A percentile compares a stretch with the other conserved stretches of the same genome.
These are phyloP conservation scores for Galerucella calmariensis DNA, from an alignment of 2,888 invertebrate species.

Conservation along the genomic window DNA sequence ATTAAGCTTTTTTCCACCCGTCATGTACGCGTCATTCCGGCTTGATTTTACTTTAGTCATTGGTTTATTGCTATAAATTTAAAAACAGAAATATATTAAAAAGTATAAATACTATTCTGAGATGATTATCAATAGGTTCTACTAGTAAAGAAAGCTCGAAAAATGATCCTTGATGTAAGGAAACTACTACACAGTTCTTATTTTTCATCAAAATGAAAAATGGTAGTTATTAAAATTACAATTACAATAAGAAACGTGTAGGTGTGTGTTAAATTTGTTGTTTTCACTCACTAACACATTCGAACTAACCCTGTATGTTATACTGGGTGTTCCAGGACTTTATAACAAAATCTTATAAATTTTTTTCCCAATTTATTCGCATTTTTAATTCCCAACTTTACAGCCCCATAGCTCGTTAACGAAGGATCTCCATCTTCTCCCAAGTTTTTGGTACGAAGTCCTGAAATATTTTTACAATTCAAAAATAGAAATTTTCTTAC, in stretches of 20 bases:
- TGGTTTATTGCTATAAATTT: conserved; percentile 63
- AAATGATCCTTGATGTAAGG: conserved; percentile 33
- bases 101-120: conserved; percentile 42
- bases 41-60: conserved; percentile 44
- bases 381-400: too few species aligned
- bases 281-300: too few species aligned
- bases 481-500: conserved; percentile 16
- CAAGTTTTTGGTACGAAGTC: too few species aligned
- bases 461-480: neutral
- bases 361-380: too few species aligned
- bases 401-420: too few species aligned
- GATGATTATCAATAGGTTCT: conserved; percentile 50
- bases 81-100: conserved; percentile 48
- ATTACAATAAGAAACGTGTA: too few species aligned
- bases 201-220: neutral
- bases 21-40: conserved; percentile 40
- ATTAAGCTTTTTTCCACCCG: conserved; percentile 50
- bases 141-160: conserved; percentile 57
- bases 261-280: too few species aligned
- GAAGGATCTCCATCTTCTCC: too few species aligned
- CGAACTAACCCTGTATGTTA: too few species aligned
- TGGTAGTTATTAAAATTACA: neutral
- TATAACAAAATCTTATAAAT: too few species aligned
- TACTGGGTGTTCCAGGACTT: too few species aligned
- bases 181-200: neutral